Conservation (phyloP, 2,888 invertebrate genomes). For the Calameuta idolon region DNA sequence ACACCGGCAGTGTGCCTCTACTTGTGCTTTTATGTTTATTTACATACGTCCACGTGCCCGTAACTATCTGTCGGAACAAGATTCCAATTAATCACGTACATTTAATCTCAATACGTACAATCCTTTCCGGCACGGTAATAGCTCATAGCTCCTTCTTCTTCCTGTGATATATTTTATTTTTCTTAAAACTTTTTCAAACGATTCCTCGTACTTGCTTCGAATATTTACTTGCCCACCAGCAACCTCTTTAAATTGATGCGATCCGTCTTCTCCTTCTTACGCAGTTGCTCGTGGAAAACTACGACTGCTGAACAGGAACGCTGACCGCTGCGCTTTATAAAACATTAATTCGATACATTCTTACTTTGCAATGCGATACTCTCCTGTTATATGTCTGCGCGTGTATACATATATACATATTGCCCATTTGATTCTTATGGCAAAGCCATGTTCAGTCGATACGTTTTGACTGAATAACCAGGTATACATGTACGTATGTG, state of each 20-base stretch:
- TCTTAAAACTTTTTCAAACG: background rate
- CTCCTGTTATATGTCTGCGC: background rate
- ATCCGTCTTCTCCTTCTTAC: background rate
- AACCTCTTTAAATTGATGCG: background rate
- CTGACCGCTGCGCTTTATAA: background rate
- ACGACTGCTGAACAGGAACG: background rate
- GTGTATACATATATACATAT: too few species aligned
- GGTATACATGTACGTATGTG: background rate
- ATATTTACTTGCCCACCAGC: background rate
- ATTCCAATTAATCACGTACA: background rate
- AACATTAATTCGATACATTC: background rate
- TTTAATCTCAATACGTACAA: background rate
- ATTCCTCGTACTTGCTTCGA: background rate
- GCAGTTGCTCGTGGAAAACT: background rate
- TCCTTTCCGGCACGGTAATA: background rate
- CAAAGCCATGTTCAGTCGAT: too few species aligned
- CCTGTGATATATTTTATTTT: background rate
- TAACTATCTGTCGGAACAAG: background rate
- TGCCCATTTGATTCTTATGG: too few species aligned
- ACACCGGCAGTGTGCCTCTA: background rate
- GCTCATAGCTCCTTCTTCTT: background rate
- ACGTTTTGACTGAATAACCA: too few species aligned
- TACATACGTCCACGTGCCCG: background rate
- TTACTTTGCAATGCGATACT: slow-evolving; percentile 1
- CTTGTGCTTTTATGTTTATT: background rate